Conservation (phyloP, 2,797 vertebrate genomes). For the Microctenopoma stevenorrisi region DNA sequence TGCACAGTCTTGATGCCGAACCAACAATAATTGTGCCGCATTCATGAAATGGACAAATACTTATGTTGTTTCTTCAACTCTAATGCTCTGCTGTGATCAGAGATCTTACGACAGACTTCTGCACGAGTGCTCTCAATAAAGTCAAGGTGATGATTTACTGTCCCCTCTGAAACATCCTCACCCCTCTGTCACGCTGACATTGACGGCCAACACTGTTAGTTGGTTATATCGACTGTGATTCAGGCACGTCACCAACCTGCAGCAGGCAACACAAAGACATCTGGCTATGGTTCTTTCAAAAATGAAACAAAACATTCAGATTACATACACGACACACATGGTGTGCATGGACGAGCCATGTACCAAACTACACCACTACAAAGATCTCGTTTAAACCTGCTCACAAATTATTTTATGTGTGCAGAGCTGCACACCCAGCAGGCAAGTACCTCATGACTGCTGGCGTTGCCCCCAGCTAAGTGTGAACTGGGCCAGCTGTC, state of each 20-base stretch:
- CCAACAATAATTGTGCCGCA: slow-evolving; percentile 11
- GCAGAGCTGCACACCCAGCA: slow-evolving; percentile 55
- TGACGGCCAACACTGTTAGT: slow-evolving; percentile 13
- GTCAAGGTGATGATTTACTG: slow-evolving; percentile 22
- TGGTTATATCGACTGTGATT: not conserved
- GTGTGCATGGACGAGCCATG: slow-evolving; percentile 27
- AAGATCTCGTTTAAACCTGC: slow-evolving; percentile 46
- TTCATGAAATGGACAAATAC: slow-evolving; percentile 14
- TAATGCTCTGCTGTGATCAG: slow-evolving; percentile 12
- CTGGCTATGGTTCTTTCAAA: slow-evolving; percentile 12
- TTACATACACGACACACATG: slow-evolving; percentile 41
- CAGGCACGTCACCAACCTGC: not conserved
- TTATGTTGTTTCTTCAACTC: slow-evolving; percentile 4
- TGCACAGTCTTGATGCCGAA: slow-evolving; percentile 42
- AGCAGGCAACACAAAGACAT: not conserved
- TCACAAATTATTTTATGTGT: slow-evolving; percentile 57
- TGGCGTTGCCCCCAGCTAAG: slow-evolving; percentile 66
- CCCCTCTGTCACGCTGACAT: slow-evolving; percentile 15
- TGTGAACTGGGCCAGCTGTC: slow-evolving; percentile 65
- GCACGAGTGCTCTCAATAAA: slow-evolving; percentile 27
- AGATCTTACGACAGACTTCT: slow-evolving; percentile 32
- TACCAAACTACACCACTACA: slow-evolving; percentile 31
- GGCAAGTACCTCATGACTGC: slow-evolving; percentile 55
- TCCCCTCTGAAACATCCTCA: not conserved
- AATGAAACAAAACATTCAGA: slow-evolving; percentile 26